A percentile compares a stretch with the other conserved stretches of the same genome.
Evolutionary conservation across 2,888 invertebrate genomes (phyloP).

Genomic region (Lydus trimaculatus): DNA sequence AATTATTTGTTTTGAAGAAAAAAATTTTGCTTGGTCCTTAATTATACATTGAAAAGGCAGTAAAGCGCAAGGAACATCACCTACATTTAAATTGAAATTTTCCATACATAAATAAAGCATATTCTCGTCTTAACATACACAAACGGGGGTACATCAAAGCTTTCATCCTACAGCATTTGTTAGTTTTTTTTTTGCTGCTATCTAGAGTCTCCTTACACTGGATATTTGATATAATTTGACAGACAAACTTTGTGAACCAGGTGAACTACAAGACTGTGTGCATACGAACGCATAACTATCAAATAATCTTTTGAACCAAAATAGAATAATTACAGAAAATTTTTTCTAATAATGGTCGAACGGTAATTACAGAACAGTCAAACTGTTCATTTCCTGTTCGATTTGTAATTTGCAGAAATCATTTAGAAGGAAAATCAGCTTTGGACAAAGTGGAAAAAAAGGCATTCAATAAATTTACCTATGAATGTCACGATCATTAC

Average conservation of each 20-base stretch:
- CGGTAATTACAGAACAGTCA: background rate
- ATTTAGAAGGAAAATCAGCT: background rate
- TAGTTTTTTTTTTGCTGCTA: background rate
- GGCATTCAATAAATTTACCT: background rate
- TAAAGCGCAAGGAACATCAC: background rate
- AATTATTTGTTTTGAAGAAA: no score
- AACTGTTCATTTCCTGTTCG: background rate
- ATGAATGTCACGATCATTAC: background rate
- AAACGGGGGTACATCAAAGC: no score
- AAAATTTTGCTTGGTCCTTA: background rate
- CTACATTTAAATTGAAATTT: background rate
- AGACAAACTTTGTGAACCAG: no score
- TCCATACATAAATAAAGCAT: background rate
- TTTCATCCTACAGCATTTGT: background rate
- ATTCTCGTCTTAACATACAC: no score
- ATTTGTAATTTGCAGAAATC: background rate
- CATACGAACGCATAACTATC: no score
- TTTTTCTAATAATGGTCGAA: background rate
- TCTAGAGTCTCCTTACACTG: background rate
- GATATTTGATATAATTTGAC: background rate
- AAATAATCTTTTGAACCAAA: no score
- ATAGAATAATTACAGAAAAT: background rate
- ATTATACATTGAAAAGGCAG: background rate
- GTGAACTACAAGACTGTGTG: no score
- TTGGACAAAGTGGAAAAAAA: background rate